A percentile compares a stretch with the other conserved stretches of the same genome.
Conservation (phyloP, 2,113 vertebrate species). For the Aegypius monachus region DNA sequence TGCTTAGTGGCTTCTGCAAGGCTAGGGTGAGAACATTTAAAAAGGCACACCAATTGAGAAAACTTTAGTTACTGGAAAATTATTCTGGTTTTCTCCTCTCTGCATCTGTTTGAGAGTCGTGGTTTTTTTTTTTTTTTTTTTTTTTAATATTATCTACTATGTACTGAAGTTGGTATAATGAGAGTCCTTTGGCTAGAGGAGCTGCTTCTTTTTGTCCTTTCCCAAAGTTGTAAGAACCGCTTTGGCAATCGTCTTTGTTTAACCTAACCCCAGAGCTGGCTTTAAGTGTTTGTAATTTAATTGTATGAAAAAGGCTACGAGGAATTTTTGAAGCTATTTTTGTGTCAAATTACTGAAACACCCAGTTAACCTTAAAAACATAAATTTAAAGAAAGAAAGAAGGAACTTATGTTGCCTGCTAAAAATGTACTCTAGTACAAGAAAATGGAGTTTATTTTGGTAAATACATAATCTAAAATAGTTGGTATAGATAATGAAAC, state of each 20-base stretch:
- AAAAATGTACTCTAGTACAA: not conserved
- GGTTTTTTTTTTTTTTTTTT: not conserved
- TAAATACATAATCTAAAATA: not conserved
- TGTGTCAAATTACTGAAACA: not conserved
- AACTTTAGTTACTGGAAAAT: not conserved
- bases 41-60: not conserved
- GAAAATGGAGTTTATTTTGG: not conserved
- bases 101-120: not conserved
- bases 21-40: not conserved
- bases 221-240: not conserved
- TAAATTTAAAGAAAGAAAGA: not conserved
- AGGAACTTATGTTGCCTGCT: not conserved
- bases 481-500: not conserved
- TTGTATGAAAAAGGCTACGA: not conserved
- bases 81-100: not conserved
- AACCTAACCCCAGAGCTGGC: not conserved
- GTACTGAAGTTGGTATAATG: not conserved
- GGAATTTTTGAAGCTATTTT: not conserved
- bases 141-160: not conserved
- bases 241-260: not conserved
- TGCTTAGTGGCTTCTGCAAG: not conserved
- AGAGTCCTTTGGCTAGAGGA: not conserved
- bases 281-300: not conserved
- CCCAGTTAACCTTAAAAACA: not conserved
- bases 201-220: not conserved